Conservation (phyloP, 2,797 vertebrate species). For the Falco columbarius region DNA sequence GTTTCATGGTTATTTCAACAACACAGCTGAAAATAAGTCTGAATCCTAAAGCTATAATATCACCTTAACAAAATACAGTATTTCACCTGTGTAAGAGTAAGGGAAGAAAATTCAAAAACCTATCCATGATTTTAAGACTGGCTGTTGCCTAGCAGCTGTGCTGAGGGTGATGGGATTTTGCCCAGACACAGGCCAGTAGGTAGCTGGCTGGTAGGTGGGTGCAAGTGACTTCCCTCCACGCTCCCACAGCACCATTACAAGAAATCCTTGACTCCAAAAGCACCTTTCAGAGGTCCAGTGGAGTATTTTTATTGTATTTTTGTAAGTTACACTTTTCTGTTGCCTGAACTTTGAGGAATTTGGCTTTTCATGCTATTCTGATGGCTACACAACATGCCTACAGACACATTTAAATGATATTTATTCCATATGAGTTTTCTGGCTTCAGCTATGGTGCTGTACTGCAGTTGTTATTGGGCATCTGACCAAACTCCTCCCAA, state of each 20-base stretch:
- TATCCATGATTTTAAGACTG: neutral
- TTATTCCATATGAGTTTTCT: neutral
- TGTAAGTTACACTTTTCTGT: neutral
- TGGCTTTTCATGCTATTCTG: neutral
- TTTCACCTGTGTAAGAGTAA: neutral
- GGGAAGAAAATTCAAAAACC: neutral
- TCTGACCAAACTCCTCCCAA: neutral
- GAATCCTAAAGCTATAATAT: neutral
- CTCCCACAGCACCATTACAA: neutral
- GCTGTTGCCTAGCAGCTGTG: constrained; percentile 20
- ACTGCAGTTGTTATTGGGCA: neutral
- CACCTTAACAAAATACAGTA: neutral
- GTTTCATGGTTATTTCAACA: constrained; percentile 5
- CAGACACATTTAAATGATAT: neutral
- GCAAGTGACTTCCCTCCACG: neutral
- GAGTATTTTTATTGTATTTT: neutral
- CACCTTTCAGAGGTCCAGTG: neutral
- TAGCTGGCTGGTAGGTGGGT: neutral
- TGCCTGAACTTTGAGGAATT: neutral
- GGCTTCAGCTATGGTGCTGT: neutral
- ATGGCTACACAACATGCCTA: neutral
- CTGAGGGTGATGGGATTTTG: neutral
- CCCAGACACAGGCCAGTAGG: neutral
- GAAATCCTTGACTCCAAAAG: neutral
- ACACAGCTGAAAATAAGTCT: constrained; percentile 5